phyloP scores from a whole-genome alignment of 2,888 invertebrate species.

The Plebejus argus region DNA sequence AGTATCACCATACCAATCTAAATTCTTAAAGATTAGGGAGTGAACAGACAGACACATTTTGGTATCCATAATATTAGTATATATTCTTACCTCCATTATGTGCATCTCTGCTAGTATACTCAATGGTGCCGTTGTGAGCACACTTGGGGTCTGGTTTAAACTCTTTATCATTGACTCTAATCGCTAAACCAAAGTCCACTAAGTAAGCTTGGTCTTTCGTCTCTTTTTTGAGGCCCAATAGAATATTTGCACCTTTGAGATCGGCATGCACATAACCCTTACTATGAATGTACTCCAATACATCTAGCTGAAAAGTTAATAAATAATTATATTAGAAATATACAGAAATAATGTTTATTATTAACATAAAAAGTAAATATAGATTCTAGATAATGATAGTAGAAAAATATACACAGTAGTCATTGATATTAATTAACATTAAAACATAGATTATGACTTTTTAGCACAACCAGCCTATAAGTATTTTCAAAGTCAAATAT shows the following conservation, averaged over 20 bases:
- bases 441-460: too few species aligned
- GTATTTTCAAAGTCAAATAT: too few species aligned
- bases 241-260: slow-evolving; percentile 96
- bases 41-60: too few species aligned
- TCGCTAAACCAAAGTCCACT: slow-evolving; percentile 96
- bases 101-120: slow-evolving; percentile 97
- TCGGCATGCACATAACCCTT: slow-evolving; percentile 97
- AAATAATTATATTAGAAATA: not conserved
- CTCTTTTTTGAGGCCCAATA: slow-evolving; percentile 85
- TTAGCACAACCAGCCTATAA: too few species aligned
- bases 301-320: slow-evolving; percentile 85
- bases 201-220: slow-evolving; percentile 89
- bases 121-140: slow-evolving; percentile 98
- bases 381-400: too few species aligned
- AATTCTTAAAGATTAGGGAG: too few species aligned
- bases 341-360: too few species aligned
- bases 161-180: slow-evolving; percentile 86
- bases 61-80: not conserved
- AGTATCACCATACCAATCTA: too few species aligned
- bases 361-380: too few species aligned
- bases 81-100: slow-evolving; percentile 88
- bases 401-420: too few species aligned
- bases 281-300: slow-evolving; percentile 94
- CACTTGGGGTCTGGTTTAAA: slow-evolving; percentile 94
- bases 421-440: too few species aligned